Evolutionary conservation across 2,888 invertebrate genomes (phyloP).

Genomic region (Acrobasis consociella): DNA sequence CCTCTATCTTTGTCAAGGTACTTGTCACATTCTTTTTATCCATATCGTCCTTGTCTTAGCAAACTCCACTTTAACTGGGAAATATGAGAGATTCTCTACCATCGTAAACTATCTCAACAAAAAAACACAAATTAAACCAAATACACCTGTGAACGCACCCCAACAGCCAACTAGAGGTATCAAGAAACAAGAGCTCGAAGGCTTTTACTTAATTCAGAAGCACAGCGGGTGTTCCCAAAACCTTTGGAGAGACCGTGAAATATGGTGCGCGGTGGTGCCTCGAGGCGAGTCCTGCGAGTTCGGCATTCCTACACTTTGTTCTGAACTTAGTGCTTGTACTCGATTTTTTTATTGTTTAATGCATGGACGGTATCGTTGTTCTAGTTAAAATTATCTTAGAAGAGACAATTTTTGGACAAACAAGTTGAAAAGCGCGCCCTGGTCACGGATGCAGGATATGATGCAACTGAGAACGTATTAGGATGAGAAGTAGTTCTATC

Average conservation of each 20-base stretch:
- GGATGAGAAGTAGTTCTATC: too few relatives aligned
- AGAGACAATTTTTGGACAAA: too few relatives aligned
- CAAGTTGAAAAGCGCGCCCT: too few relatives aligned
- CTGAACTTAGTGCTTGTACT: slow-evolving; percentile 34
- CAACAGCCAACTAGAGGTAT: slow-evolving; percentile 68
- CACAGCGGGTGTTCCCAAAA: slow-evolving; percentile 86
- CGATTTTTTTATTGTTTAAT: slow-evolving; percentile 7
- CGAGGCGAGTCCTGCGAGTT: slow-evolving; percentile 70
- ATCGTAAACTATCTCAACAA: neutral
- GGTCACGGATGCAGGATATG: too few relatives aligned
- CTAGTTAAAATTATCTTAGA: too few relatives aligned
- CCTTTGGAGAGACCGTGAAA: slow-evolving; percentile 74
- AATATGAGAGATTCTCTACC: neutral
- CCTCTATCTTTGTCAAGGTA: too few relatives aligned
- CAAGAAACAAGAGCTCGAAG: slow-evolving; percentile 85
- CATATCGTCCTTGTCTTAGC: too few relatives aligned
- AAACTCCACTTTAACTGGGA: too few relatives aligned
- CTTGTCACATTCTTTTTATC: too few relatives aligned
- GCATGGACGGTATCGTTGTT: too few relatives aligned
- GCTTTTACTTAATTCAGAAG: slow-evolving; percentile 89
- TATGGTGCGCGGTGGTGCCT: slow-evolving; percentile 72
- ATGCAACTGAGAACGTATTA: too few relatives aligned
- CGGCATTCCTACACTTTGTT: slow-evolving; percentile 63
- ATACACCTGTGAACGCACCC: slow-evolving; percentile 42
- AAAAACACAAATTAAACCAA: neutral